Base-by-base conservation (phyloP, 1,140 invertebrate genomes). In the Scaptomyza montana region DNA sequence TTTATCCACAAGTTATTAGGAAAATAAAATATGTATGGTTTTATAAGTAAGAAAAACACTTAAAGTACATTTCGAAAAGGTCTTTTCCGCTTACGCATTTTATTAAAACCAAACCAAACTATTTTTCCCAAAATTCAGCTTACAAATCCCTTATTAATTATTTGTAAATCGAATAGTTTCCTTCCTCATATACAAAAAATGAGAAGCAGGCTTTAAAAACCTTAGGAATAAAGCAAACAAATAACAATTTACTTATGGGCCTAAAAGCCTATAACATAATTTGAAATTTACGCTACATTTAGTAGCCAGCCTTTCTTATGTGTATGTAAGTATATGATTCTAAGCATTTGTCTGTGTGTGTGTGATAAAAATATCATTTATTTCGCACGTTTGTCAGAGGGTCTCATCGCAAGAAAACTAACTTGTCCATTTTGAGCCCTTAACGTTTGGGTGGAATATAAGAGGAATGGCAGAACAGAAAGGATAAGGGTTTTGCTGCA, bases 261-360 rank as follows among this genome's bases (percentile, higher is more conserved):
- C 59, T 76, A 77, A 76, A 78, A 69, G 72, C 78, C 70, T 78
- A 68, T 55, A 80, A 68, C 49, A 80, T 80, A 78, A 80, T 80
- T 80, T 78, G 73, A 78, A 78, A 80, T 78, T 80, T 72, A 75
- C 78, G 76, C 76, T 80, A 61, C 76, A 80, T 74, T 80, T 77
- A 63, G 57, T 74, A 47, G 55, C 16, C 51, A 33, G 36, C 63
- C 25, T 1, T 13, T 28, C 19, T 4, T 54, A 39, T 39, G 51
- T 43, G 46, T 19, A 39, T 45, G 43, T 61, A 16, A 53, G 50
- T 16, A 25, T 39, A 50, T 46, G 55, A 28, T 12, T 36, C 19
- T 10, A 25, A 1, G 21, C 2, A 25, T 25, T 2, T 36, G 7
- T 46, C 21, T 47, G 53, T 70, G 41, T 49, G 19, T 50, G 54